phyloP scores from a whole-genome alignment of 1,140 invertebrate genomes.

The Onthophagus taurus region DNA sequence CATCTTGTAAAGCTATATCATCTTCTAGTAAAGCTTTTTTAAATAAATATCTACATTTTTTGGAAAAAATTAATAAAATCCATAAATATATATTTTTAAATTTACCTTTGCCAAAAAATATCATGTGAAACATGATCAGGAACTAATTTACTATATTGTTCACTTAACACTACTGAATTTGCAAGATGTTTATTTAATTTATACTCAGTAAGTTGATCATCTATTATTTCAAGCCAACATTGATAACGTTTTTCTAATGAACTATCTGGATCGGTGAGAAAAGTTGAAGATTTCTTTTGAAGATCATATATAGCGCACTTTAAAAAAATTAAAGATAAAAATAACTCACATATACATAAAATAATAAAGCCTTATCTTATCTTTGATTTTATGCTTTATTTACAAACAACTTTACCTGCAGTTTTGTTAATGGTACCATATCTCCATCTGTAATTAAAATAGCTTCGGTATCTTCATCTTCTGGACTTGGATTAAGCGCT shows the following conservation, averaged over 20 bases:
- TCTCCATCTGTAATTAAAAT: slow-evolving; percentile 52
- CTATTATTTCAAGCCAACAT: slow-evolving; percentile 41
- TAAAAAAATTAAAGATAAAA: slow-evolving; percentile 15
- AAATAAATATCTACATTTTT: slow-evolving; percentile 45
- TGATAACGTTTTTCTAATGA: slow-evolving; percentile 35
- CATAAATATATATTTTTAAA: slow-evolving; percentile 4
- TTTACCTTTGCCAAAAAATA: slow-evolving; percentile 48
- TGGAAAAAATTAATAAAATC: background rate
- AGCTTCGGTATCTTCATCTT: slow-evolving; percentile 58
- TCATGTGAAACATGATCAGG: slow-evolving; percentile 44
- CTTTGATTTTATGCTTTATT: no score
- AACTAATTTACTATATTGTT: slow-evolving; percentile 44
- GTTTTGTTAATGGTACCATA: slow-evolving; percentile 47
- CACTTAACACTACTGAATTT: slow-evolving; percentile 39
- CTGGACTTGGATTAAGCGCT: slow-evolving; percentile 55
- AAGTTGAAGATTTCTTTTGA: slow-evolving; percentile 38
- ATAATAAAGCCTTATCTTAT: background rate
- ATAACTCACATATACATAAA: background rate
- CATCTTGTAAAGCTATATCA: slow-evolving; percentile 41
- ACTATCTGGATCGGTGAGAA: slow-evolving; percentile 36
- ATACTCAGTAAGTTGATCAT: slow-evolving; percentile 40
- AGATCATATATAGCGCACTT: slow-evolving; percentile 37
- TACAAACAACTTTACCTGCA: slow-evolving; percentile 46
- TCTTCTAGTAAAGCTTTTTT: slow-evolving; percentile 50
- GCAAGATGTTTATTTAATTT: slow-evolving; percentile 38